Base-by-base conservation (phyloP, 2,797 vertebrate species). In the Parauchenoglanis punctatus region DNA sequence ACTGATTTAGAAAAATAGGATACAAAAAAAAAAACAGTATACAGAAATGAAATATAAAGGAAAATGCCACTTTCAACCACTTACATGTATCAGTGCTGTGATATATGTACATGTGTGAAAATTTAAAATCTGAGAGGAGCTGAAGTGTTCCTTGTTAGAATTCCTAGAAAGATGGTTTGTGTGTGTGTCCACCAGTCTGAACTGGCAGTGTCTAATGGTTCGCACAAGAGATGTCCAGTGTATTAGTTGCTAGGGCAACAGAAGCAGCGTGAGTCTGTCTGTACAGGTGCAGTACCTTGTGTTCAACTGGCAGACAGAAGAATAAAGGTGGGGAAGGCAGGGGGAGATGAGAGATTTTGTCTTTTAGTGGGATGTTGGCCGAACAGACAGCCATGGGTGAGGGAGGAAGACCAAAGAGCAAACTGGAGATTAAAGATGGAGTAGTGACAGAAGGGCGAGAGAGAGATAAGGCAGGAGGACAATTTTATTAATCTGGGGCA, bases 161-260 rank as follows among this genome's bases (percentile, higher is more conserved):
- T 91, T 77, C 92, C 92, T 93, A 92, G 91, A 90, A 93, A 92
- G 91, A 88, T 25, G 83, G 86, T 75, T 35, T 93, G 90, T 89
- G 90, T 92, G 91, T 68, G 67, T 70, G 61, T 67, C 35, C 35
- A 35, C 35, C 35, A 1, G 23, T 63, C 86, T 86, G 91, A 91
- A 92, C 93, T 94, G 93, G 94, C 92, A 91, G 88, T 89, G 92
- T 93, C 91, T 92, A 94, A 93, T 94, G 93, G 92, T 93, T 94
- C 93, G 94, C 93, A 94, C 92, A 93, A 94, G 94, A 90, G 82
- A 91, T 93, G 93, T 94, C 92, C 90, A 83, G 91, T 94, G 93
- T 92, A 92, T 91, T 86, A 91, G 95, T 96, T 96, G 95, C 95
- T 93, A 95, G 85, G 95, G 96, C 94, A 96, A 96, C 95, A 87